Conservation (phyloP, 2,888 invertebrate genomes). For the Seira ritae region DNA sequence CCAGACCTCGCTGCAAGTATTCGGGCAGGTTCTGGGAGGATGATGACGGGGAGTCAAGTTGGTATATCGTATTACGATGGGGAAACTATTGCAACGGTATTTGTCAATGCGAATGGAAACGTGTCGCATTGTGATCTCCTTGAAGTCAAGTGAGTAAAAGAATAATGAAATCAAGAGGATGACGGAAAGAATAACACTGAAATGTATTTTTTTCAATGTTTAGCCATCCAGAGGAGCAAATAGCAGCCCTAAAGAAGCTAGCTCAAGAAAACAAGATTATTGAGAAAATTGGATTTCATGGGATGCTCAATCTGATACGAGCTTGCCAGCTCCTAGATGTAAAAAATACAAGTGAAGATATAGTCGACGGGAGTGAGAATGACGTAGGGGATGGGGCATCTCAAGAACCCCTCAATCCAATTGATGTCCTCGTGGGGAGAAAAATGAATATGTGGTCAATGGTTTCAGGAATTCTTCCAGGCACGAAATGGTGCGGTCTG, state of each 20-base stretch:
- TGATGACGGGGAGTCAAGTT: constrained; percentile 42
- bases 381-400: background rate
- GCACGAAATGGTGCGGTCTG: constrained; percentile 95
- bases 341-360: constrained; percentile 18
- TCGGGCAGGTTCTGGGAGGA: constrained; percentile 46
- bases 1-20: constrained; percentile 43
- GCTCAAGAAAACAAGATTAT: constrained; percentile 69
- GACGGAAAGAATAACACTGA: background rate
- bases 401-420: constrained; percentile 46
- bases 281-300: constrained; percentile 68
- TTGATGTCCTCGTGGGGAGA: constrained; percentile 47
- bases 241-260: constrained; percentile 76
- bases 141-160: constrained; percentile 87
- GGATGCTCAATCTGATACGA: constrained; percentile 71
- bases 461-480: constrained; percentile 78
- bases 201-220: constrained; percentile 1
- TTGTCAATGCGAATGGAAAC: constrained; percentile 66
- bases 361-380: background rate
- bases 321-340: constrained; percentile 70
- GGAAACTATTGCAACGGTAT: constrained; percentile 89
- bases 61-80: constrained; percentile 84
- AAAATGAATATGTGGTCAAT: constrained; percentile 71
- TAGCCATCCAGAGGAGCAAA: constrained; percentile 85
- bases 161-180: background rate
- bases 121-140: constrained; percentile 83